Conservation (phyloP, 2,888 invertebrate species). For the Brachynemurus nebulosus region DNA sequence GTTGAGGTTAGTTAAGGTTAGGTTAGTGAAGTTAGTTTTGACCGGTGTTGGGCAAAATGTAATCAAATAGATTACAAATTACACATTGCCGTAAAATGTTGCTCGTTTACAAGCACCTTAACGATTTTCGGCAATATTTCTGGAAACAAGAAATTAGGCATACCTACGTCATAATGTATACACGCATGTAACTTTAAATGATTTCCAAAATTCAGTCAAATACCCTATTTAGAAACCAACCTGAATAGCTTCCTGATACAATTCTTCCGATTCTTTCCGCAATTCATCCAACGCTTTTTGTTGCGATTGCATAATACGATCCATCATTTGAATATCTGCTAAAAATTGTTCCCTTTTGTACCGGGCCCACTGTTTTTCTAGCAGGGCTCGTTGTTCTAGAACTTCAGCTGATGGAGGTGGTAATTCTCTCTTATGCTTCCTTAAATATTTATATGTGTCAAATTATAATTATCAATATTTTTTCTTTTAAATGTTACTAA, state of each 20-base stretch:
- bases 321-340: slow-evolving; percentile 51
- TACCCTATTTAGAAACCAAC: no score
- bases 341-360: slow-evolving; percentile 52
- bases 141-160: no score
- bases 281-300: slow-evolving; percentile 67
- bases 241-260: slow-evolving; percentile 77
- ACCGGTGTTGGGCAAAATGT: no score
- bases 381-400: slow-evolving; percentile 44
- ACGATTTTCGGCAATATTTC: no score
- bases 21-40: no score
- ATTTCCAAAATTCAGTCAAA: no score
- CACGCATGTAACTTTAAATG: no score
- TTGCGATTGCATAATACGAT: slow-evolving; percentile 54
- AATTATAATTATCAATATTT: slow-evolving; percentile 3
- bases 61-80: no score
- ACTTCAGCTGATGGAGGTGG: slow-evolving; percentile 39
- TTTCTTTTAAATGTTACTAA: slow-evolving; percentile 27
- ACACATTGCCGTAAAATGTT: no score
- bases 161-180: no score
- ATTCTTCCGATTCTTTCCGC: slow-evolving; percentile 63
- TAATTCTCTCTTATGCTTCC: slow-evolving; percentile 37
- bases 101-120: no score
- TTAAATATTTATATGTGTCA: slow-evolving; percentile 23
- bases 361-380: slow-evolving; percentile 63
- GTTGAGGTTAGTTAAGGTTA: no score